Base-by-base conservation (phyloP, 2,888 invertebrate species). In the Lycophotia porphyrea region DNA sequence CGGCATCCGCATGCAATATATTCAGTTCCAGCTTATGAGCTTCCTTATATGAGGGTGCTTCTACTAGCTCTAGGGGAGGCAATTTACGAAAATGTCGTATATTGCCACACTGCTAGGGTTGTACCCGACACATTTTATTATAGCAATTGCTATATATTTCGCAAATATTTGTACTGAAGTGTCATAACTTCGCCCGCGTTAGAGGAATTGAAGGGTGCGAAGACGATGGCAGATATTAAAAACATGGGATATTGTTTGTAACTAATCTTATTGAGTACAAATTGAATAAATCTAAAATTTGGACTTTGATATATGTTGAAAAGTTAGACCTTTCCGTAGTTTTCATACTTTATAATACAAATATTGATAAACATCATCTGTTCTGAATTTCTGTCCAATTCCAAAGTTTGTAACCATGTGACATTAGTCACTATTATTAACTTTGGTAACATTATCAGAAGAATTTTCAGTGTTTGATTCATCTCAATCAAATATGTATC, bases 1-100 rank as follows among this genome's bases (percentile, higher is more conserved):
- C 49, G 34, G 44, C 34, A 34, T 15, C 49, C 31, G 44, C 34
- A 34, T 15, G 76, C 70, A 84, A 84, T 81, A 84, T 80, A 80
- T 81, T 84, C 70, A 52, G 8, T 39, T 44, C n/a, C 5, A 52
- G 61, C 74, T 66, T 74, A 84, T 70, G 58, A 66, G 44, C 69
- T 73, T 80, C 49, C 42, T 31, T 36, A 39, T 60, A 78, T 42
- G 39, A 47, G 63, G 55, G 36, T 31, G 36, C n/a, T 9, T 21
- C 55, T 61, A n/a, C 34, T 63, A 44, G 42, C 44, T 58, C 21
- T 47, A 64, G 47, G 64, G 55, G 55, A 55, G 66, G 64, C 76
- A 72, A 72, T 81, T 76, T 70, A 76, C 66, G 47, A 63, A 15
- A 71, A 75, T 36, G n/a, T 34, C 27, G 27, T 76, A 75, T 80